Evolutionary conservation across 2,797 vertebrate genomes (phyloP), one percentile per base, ranked within the genome.

Genomic region (Iguana delicatissima): DNA sequence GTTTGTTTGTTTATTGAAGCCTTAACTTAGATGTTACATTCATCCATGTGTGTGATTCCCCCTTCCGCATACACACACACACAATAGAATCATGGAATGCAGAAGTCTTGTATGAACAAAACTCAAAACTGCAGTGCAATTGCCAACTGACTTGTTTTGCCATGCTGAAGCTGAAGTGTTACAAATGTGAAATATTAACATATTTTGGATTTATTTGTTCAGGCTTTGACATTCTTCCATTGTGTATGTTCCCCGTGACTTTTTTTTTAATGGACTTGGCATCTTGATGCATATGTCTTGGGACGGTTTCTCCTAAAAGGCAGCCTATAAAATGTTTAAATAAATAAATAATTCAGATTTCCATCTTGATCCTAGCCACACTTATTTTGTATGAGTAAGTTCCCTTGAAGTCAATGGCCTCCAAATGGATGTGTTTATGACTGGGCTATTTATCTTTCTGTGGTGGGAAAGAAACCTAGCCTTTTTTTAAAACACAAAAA

Each of bases 401-500:
- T 80, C 35, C 26, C 35, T 29, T 81, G 62, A 57, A 38, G 79
- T 72, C 79, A 57, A 38, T 57, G 79, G 35, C 64, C 79, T 69
- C 46, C 77, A 57, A 81, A 81, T 81, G 64, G 46, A 88, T 57
- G 24, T 72, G n/a, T 57, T 81, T 72, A 81, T 82, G 87, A 81
- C 79, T 38, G 22, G 14, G 42, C 50, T 81, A 6, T 0, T 85
- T 80, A 72, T 84, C 57, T 72, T 90, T 81, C 76, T 0, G 0
- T 2, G 91, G 52, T 86, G 32, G n/a, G 74, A 4, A 79, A 67
- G 13, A 89, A 92, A 88, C 57, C 64, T 88, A 90, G 62, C 2
- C 59, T 72, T 84, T 26, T 91, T 92, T 59, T 38, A 52, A 88
- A 88, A 0, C 18, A 8, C n/a, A 93, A 91, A 90, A 29, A 1